phyloP scores from a whole-genome alignment of 2,888 invertebrate species.

The Mythimna lalbum region DNA sequence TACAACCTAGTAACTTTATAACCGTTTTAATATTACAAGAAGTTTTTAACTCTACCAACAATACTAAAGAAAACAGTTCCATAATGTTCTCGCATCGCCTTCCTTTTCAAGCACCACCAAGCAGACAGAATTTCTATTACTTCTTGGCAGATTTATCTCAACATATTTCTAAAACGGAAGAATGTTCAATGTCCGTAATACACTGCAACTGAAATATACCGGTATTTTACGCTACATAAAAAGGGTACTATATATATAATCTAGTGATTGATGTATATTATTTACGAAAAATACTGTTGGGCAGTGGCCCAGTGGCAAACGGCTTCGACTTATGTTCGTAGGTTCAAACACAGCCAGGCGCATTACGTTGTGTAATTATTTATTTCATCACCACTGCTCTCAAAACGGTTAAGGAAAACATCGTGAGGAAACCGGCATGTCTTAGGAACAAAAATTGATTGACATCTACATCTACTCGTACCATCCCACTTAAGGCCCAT shows the following conservation, averaged over 20 bases:
- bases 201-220: constrained; percentile 5
- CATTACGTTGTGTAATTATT: too few relatives aligned
- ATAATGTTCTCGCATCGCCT: constrained; percentile 7
- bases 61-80: neutral
- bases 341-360: too few relatives aligned
- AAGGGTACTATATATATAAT: neutral
- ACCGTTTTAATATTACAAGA: neutral
- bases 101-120: constrained; percentile 17
- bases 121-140: constrained; percentile 32
- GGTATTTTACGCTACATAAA: neutral
- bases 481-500: too few relatives aligned
- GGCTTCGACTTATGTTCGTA: too few relatives aligned
- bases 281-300: too few relatives aligned
- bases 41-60: neutral
- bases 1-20: too few relatives aligned
- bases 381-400: too few relatives aligned
- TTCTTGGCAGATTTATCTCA: constrained; percentile 46
- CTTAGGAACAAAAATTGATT: too few relatives aligned
- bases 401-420: too few relatives aligned
- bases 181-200: neutral
- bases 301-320: too few relatives aligned
- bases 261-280: neutral
- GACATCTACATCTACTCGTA: too few relatives aligned
- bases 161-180: constrained; percentile 32
- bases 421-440: too few relatives aligned